Evolutionary conservation across 2,888 invertebrate genomes (phyloP).

Genomic region (Calephelis perditalis): DNA sequence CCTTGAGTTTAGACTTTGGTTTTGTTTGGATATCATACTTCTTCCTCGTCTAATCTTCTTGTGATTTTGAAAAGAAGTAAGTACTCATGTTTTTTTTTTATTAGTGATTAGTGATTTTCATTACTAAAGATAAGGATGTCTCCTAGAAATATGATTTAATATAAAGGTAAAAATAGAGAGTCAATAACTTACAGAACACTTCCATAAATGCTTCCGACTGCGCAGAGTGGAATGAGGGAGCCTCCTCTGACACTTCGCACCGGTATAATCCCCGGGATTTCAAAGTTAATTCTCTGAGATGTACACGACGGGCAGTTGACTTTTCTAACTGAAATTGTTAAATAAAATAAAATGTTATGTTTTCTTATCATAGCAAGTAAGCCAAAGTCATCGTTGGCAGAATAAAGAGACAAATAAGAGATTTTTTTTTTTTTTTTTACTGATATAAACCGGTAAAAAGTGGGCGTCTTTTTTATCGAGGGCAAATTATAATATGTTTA

Average conservation of each 20-base stretch:
- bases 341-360: conserved; percentile 8
- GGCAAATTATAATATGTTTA: too few relatives aligned
- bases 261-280: conserved; percentile 85
- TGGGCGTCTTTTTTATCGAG: too few relatives aligned
- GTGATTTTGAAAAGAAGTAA: too few relatives aligned
- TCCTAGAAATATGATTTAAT: background rate
- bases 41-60: too few relatives aligned
- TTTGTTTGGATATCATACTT: too few relatives aligned
- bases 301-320: conserved; percentile 81
- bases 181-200: conserved; percentile 78
- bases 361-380: background rate
- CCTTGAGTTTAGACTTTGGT: too few relatives aligned
- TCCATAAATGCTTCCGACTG: conserved; percentile 85
- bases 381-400: too few relatives aligned
- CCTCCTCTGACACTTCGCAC: conserved; percentile 87
- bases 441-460: too few relatives aligned
- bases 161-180: conserved; percentile 7
- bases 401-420: too few relatives aligned
- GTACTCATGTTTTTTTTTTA: too few relatives aligned
- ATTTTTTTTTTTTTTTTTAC: too few relatives aligned
- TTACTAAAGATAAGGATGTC: background rate
- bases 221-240: conserved; percentile 87
- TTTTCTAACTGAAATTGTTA: conserved; percentile 72
- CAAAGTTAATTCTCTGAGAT: conserved; percentile 81
- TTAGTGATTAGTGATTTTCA: background rate